A percentile compares a stretch with the other conserved stretches of the same genome.
These are phyloP conservation scores for Sabellastarte sp. DNA, from an alignment of 2,888 invertebrate species.

Conservation along the genomic window DNA sequence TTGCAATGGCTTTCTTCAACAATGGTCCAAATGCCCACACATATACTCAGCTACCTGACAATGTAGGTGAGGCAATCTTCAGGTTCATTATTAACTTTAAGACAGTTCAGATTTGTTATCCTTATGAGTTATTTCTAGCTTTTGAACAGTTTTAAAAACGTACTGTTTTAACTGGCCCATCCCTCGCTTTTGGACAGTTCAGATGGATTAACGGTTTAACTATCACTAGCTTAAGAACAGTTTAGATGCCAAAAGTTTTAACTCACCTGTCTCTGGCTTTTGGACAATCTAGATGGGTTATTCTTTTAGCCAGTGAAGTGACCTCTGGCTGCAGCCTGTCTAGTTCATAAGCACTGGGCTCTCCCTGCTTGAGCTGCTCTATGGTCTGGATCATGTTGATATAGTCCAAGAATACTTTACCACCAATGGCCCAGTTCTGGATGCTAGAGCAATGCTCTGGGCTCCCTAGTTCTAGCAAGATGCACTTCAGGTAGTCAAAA, in stretches of 20 bases:
- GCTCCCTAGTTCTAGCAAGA: slow-evolving; percentile 67
- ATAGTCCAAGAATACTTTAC: slow-evolving; percentile 73
- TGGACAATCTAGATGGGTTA: slow-evolving; percentile 62
- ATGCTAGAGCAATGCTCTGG: slow-evolving; percentile 63
- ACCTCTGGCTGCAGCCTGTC: slow-evolving; percentile 64
- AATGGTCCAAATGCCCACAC: no score
- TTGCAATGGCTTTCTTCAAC: no score
- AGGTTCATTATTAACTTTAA: no score
- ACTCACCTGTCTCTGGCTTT: slow-evolving; percentile 64
- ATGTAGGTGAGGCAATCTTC: no score
- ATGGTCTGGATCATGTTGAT: slow-evolving; percentile 64
- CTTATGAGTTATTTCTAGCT: no score
- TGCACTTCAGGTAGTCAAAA: slow-evolving; percentile 67
- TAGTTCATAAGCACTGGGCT: slow-evolving; percentile 57
- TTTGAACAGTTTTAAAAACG: no score
- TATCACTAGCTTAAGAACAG: no score
- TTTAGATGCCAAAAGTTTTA: slow-evolving; percentile 7
- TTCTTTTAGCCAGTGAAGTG: slow-evolving; percentile 62
- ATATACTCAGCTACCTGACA: no score
- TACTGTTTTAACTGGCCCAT: slow-evolving; percentile 60
- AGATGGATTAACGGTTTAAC: no score
- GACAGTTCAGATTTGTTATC: no score
- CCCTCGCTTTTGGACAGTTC: no score
- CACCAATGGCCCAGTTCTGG: slow-evolving; percentile 73
- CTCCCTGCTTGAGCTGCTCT: slow-evolving; percentile 44